Evolutionary conservation across 2,113 vertebrate genomes (phyloP), one percentile per base, ranked within the genome.

Genomic region (Pimephales promelas): DNA sequence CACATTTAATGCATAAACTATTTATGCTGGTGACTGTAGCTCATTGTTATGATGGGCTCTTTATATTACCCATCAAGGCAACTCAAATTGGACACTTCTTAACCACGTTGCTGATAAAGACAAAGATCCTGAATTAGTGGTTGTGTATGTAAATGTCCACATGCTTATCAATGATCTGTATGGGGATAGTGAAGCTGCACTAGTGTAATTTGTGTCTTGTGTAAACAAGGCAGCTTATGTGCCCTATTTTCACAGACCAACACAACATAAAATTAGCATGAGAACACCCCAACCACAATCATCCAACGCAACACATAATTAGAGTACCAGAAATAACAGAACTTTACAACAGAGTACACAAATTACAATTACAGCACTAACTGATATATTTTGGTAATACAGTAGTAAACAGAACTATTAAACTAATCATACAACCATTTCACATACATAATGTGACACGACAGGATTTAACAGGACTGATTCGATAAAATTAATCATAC

Each of bases 151-250:
- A 22, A 61, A 66, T 34, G 10, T 49, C 59, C 43, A 47, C 43
- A 79, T 79, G 57, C 16, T 62, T 62, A 61, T 62, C 78, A 7
- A 18, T 62, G n/a, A 45, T 79, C 24, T 47, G 18, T 62, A 31
- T 66, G 59, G n/a, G 43, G 5, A 47, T 28, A 74, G 13, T 49
- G 72, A 52, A 52, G 14, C 8, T 2, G 2, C 24, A 26, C 3
- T 10, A 52, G 40, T 45, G 70, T 52, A 31, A 74, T 31, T 47
- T 52, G 24, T 20, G 45, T 16, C 45, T 74, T 52, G 43, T 20
- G 26, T 74, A 74, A 52, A 74, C 47, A 74, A 74, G 45, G 24
- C 72, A 52, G 72, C 26, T 20, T 52, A 52, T 74, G 52, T 74
- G 47, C 18, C 14, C 26, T 31, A 74, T 74, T 74, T 74, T 74